Base-by-base conservation (phyloP, 2,888 invertebrate genomes). In the Cotesia congregata region DNA sequence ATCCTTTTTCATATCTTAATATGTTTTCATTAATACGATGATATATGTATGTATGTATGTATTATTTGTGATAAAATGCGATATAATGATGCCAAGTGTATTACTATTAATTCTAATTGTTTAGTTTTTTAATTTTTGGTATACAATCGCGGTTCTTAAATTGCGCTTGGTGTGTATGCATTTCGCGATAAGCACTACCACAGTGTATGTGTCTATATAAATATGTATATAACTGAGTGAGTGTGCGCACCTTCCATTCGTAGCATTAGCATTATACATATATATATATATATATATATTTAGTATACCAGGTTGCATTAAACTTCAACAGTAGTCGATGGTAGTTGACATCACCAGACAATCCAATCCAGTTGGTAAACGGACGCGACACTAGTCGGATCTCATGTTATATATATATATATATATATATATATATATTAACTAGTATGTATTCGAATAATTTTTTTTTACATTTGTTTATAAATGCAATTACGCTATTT, bases 301-400 rank as follows among this genome's bases (percentile, higher is more conserved):
- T 20, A 30, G 30, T 30, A 50, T 50, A 59, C 67, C 50, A 38
- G 61, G 72, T 20, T 60, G 71, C 61, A 59, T 61, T 50, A 7
- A 50, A 50, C 50, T 61, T 50, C 12, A 50, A 50, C 50, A 50
- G 50, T 50, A 50, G 50, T 50, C 50, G 50, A 50, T 12, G 12
- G 59, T 62, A 68, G 75, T 61, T 61, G 59, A 67, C 61, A 62
- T 61, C 30, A 65, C 62, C 72, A 62, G 39, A 78, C 15, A 70
- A 72, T 75, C 74, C 60, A 77, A 76, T 80, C 78, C 79, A 78
- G 80, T 80, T 77, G 69, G 79, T 75, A 76, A 50, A 75, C 67
- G 78, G 78, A 76, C 78, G 74, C 74, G 67, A 71, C 75, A 77
- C 62, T 78, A 71, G 79, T 67, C 69, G 77, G 67, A 70, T 77